Base-by-base conservation (phyloP, 2,113 vertebrate species). In the Buteo buteo region DNA sequence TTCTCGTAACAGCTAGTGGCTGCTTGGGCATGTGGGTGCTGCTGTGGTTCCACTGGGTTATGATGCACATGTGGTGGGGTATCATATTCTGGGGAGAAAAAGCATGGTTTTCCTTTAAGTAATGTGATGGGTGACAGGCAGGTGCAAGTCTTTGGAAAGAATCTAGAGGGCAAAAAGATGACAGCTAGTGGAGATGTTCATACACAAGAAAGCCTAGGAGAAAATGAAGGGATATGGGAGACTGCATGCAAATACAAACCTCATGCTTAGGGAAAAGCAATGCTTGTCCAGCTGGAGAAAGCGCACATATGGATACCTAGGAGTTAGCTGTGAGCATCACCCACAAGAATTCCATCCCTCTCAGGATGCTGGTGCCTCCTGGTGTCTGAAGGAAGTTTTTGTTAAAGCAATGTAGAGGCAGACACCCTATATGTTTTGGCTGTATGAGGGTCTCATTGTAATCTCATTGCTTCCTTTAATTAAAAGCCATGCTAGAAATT, bases 311-410 rank as follows among this genome's bases (percentile, higher is more conserved):
- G 12, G 17, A 69, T 65, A 80, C 38, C 32, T 59, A 65, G 36
- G 47, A 66, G 57, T 20, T 28, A 42, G 40, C 73, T 70, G 52
- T 47, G 67, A 91, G 92, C 70, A 82, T 85, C 82, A 42, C 57
- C 81, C 88, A 24, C 44, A 22, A 67, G 36, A 42, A 67, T 17
- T 82, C 66, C 70, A 87, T 95, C 73, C 91, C 84, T 88, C 29
- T 87, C 62, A 86, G 94, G 78, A 40, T 95, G 85, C 54, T 97
- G 90, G 87, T 97, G 96, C 96, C 96, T 97, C 96, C 96, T 96
- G 96, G 96, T 91, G 96, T 97, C 87, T 92, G 95, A 89, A 95
- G 82, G 70, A 92, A 82, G 74, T 40, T 89, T 94, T n/a, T 95
- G 57, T 82, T 72, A 58, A 52, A 72, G 52, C 66, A 36, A 1